Evolutionary conservation across 2,113 vertebrate genomes (phyloP).

Genomic region (Dicaeum eximium): DNA sequence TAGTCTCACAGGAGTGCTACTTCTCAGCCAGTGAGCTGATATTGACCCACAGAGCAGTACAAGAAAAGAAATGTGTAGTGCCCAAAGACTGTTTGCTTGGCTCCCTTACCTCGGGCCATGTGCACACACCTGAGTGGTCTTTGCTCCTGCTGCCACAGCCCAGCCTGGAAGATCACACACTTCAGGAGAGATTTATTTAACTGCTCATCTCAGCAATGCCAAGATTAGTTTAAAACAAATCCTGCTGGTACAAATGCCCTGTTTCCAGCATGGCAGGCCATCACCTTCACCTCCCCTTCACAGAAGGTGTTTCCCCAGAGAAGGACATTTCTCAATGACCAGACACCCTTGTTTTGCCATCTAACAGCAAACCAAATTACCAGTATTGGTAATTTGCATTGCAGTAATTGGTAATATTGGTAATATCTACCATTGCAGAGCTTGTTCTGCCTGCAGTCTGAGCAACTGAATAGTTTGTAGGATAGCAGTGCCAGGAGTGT

Average conservation of each 20-base stretch:
- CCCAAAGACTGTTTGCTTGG: background rate
- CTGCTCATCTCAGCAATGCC: background rate
- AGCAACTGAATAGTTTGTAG: background rate
- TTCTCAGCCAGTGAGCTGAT: background rate
- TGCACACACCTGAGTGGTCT: accelerated
- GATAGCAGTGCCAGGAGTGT: background rate
- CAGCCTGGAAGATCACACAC: background rate
- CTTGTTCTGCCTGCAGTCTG: background rate
- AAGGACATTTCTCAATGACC: background rate
- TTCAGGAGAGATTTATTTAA: background rate
- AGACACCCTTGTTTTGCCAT: background rate
- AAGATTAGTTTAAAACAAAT: background rate
- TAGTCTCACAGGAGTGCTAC: background rate
- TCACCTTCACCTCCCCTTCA: background rate
- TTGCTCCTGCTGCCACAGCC: background rate
- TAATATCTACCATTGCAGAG: too few species aligned
- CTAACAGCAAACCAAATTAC: background rate
- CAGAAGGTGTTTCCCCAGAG: background rate
- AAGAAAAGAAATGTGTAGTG: background rate
- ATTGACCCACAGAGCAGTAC: background rate
- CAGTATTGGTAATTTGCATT: too few species aligned
- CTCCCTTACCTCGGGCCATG: background rate
- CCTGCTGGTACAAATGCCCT: background rate
- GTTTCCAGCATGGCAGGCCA: background rate
- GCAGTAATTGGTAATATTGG: too few species aligned